Base-by-base conservation (phyloP, 2,113 vertebrate genomes). In the Microcebus tavaratra region DNA sequence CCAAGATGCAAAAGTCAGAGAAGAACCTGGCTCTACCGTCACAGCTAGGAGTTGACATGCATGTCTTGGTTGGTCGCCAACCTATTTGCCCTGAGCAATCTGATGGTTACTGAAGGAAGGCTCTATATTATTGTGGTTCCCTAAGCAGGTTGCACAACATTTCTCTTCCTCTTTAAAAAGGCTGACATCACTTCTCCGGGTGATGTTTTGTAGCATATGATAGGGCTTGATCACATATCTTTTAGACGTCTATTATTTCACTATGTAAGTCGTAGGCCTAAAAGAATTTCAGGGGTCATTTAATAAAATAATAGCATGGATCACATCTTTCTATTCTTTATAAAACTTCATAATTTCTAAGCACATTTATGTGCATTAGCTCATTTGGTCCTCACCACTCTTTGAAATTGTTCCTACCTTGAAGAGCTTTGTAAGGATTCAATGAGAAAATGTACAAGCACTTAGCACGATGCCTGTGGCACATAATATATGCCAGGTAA, bases 281-380 rank as follows among this genome's bases (percentile, higher is more conserved):
- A 87, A 95, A 17, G 61, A 96, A 90, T 83, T 89, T 59, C 83
- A 94, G 72, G 76, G 61, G 6, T 88, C 76, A 90, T 88, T 90
- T 92, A 90, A 94, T 79, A 94, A 93, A 86, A 96, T 90, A 91
- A 88, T 39, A 87, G 8, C 21, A 79, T 34, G 3, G 21, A 59
- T 63, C 78, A 39, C 85, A 78, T 72, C 5, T 57, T 82, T 82
- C 53, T 0, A 8, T 25, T 25, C 82, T 87, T 92, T 75, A 48
- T 87, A 95, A 70, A 6, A 94, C 61, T 96, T 95, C 25, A 53
- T 48, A 53, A 94, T 85, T 53, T 85, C 67, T 68, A 95, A 87
- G 50, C 53, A 70, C 15, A 57, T 82, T 80, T 91, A 81, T 0
- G 0, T 83, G 12, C 75, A 68, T 53, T 89, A 8, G 42, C 79